Evolutionary conservation across 2,888 invertebrate genomes (phyloP).

Genomic region (Didymodactylos carnosus): DNA sequence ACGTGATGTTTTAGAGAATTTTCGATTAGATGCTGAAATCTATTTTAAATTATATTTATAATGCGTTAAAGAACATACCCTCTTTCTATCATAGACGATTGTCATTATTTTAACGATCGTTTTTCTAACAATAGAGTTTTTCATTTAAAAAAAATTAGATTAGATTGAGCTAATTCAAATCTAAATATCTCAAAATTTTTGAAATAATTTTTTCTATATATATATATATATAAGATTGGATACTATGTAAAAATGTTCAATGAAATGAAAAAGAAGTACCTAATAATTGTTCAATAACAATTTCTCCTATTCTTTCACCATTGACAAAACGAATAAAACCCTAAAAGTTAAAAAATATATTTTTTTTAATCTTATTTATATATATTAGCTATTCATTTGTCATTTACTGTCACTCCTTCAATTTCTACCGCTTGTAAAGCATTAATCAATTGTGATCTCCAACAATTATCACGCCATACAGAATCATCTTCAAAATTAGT

Average conservation of each 20-base stretch:
- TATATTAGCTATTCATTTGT: background rate
- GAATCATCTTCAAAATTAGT: conserved; percentile 1
- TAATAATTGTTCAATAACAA: conserved; percentile 79
- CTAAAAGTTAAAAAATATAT: conserved; percentile 32
- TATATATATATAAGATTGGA: background rate
- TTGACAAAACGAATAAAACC: conserved; percentile 76
- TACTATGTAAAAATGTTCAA: background rate
- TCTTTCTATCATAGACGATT: too few species aligned
- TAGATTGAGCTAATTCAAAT: too few species aligned
- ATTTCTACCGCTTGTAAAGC: background rate
- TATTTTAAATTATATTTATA: too few species aligned
- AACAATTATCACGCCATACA: background rate
- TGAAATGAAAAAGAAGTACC: conserved; percentile 28
- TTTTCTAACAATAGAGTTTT: too few species aligned
- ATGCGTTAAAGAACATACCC: too few species aligned
- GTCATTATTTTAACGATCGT: too few species aligned
- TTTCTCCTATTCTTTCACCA: conserved; percentile 81
- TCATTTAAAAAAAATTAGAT: too few species aligned
- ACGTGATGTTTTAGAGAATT: too few species aligned
- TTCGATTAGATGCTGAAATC: too few species aligned
- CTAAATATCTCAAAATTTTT: too few species aligned
- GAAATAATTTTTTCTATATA: background rate
- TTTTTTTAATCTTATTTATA: background rate
- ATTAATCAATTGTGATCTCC: conserved; percentile 1
- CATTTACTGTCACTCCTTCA: conserved; percentile 11